A percentile compares a stretch with the other conserved stretches of the same genome.
Conservation (phyloP, 2,113 vertebrate species). For the Beaufortia kweichowensis region DNA sequence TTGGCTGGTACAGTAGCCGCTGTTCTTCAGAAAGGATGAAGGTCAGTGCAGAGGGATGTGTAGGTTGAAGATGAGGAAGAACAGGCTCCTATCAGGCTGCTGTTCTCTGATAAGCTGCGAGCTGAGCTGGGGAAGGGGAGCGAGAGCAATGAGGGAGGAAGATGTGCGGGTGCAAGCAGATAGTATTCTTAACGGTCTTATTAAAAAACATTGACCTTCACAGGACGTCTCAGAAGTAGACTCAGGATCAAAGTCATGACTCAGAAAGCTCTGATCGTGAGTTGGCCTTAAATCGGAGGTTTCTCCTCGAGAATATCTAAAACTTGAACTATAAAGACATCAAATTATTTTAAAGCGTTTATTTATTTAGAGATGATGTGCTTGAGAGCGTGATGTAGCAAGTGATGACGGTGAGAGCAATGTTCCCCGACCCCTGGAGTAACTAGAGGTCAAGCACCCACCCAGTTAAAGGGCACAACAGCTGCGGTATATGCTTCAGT, state of each 20-base stretch:
- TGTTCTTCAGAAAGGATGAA: conserved; percentile 41
- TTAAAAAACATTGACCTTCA: conserved; percentile 44
- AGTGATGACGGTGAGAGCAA: neutral
- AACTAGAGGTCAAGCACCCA: conserved; percentile 6
- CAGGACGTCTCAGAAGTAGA: conserved; percentile 1
- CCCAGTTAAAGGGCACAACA: conserved; percentile 4
- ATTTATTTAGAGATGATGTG: conserved; percentile 13
- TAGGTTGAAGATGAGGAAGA: conserved; percentile 30
- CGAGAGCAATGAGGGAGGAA: conserved; percentile 28
- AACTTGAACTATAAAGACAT: conserved; percentile 1
- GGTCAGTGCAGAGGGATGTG: conserved; percentile 48
- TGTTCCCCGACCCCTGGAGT: conserved; percentile 9
- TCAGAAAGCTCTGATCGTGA: conserved; percentile 18
- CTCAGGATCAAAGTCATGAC: conserved; percentile 22
- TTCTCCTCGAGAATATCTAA: neutral
- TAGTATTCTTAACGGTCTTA: conserved; percentile 37
- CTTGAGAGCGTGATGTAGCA: neutral
- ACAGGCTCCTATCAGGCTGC: conserved; percentile 45
- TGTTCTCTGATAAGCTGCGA: conserved; percentile 53
- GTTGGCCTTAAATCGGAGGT: neutral
- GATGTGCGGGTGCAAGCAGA: conserved; percentile 46
- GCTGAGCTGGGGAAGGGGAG: conserved; percentile 22
- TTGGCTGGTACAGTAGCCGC: conserved; percentile 28
- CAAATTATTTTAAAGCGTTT: conserved; percentile 7
- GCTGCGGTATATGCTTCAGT: neutral